phyloP scores from a whole-genome alignment of 2,113 vertebrate species.

The Brachirus orientalis region DNA sequence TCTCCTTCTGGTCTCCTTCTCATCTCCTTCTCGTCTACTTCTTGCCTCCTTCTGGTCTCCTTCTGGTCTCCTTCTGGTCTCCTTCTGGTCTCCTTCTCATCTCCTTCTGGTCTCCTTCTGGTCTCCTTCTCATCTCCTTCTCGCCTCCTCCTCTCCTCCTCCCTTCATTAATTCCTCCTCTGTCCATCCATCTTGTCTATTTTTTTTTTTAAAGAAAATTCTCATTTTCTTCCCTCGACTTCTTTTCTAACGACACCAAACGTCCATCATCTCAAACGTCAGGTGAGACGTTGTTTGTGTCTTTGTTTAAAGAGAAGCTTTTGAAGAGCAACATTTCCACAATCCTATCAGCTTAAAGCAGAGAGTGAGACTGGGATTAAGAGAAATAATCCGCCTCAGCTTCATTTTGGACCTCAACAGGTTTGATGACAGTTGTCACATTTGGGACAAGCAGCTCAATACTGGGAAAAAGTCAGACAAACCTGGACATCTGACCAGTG shows the following conservation, averaged over 20 bases:
- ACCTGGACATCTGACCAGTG: no score
- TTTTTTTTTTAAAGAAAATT: no score
- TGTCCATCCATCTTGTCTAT: slow-evolving; percentile 18
- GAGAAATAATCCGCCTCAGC: background rate
- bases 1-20: no score
- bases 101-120: background rate
- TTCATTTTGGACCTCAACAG: no score
- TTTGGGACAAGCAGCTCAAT: no score
- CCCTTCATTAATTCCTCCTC: slow-evolving; percentile 9
- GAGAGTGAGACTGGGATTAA: background rate
- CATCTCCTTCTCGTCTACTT: background rate
- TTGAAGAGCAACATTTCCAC: background rate
- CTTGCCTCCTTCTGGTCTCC: slow-evolving; percentile 6
- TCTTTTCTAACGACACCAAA: slow-evolving; percentile 1
- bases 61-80: background rate
- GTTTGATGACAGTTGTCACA: no score
- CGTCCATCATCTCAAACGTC: background rate
- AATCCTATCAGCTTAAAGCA: no score
- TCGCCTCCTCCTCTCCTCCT: background rate
- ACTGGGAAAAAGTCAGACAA: no score
- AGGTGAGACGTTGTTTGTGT: background rate
- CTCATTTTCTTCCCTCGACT: background rate
- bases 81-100: no score
- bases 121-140: background rate
- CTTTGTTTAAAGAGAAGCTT: background rate